A percentile compares a stretch with the other conserved stretches of the same genome.
phyloP scores from a whole-genome alignment of 1,140 invertebrate genomes.

The Trichonephila inaurata region DNA sequence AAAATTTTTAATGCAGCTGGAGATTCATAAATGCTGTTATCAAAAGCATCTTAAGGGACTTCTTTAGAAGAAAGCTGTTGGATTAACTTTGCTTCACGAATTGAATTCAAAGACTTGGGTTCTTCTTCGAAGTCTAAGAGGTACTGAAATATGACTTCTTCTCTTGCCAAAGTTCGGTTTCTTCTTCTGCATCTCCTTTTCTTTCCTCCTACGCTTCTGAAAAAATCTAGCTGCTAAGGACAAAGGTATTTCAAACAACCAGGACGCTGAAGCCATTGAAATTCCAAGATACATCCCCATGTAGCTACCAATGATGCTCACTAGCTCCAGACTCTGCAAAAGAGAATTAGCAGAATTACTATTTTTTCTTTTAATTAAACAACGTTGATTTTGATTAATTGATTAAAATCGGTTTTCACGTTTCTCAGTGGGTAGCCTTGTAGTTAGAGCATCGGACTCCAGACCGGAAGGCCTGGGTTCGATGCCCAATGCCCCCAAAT shows the following conservation, averaged over 20 bases:
- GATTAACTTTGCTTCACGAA: too few relatives aligned
- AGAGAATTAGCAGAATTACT: background rate
- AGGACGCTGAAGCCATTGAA: background rate
- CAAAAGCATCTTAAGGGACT: too few relatives aligned
- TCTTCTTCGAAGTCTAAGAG: background rate
- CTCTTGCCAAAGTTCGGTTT: background rate
- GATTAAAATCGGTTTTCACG: background rate
- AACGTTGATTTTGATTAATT: background rate
- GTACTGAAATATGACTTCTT: background rate
- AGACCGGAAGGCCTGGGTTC: too few relatives aligned
- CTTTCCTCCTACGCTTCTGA: background rate
- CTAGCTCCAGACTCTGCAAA: background rate
- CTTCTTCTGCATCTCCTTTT: background rate
- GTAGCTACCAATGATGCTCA: background rate
- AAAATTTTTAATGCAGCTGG: too few relatives aligned
- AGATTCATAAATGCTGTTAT: too few relatives aligned
- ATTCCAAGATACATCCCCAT: conserved; percentile 5
- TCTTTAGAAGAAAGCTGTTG: too few relatives aligned
- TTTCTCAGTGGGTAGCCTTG: too few relatives aligned
- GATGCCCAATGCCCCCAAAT: too few relatives aligned
- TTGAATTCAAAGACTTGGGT: background rate
- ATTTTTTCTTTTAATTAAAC: background rate
- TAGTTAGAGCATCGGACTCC: too few relatives aligned
- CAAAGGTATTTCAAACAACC: background rate
- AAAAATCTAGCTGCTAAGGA: background rate